phyloP scores from a whole-genome alignment of 2,797 vertebrate genomes.

The Oophaga sylvatica region DNA sequence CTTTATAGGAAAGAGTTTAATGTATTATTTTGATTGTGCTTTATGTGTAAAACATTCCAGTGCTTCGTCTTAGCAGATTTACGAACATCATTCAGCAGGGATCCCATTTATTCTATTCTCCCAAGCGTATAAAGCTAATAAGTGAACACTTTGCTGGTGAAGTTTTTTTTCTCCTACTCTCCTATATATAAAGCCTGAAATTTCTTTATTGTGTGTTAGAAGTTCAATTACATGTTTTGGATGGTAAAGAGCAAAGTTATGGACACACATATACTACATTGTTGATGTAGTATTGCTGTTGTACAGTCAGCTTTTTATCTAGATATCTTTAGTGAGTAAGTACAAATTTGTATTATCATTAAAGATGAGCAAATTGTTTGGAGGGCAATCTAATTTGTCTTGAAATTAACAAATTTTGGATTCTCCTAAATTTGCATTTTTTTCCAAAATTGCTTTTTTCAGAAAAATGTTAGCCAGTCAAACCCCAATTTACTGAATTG shows the following conservation, averaged over 20 bases:
- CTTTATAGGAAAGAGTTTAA: conserved; percentile 4
- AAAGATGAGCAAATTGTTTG: no score
- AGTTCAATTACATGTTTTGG: conserved; percentile 29
- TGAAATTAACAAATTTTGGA: no score
- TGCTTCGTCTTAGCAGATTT: conserved; percentile 66
- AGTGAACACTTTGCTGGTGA: conserved; percentile 76
- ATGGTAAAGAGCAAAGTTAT: conserved; percentile 1
- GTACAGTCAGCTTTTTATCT: background rate
- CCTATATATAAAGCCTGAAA: conserved; percentile 82
- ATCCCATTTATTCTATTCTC: conserved; percentile 76
- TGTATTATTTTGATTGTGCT: background rate
- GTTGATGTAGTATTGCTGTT: background rate
- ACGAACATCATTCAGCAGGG: conserved; percentile 68
- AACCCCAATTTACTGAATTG: no score
- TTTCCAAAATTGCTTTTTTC: no score
- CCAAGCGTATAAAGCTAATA: conserved; percentile 80
- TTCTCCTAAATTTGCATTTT: no score
- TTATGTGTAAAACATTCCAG: conserved; percentile 64
- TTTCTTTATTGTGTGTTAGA: conserved; percentile 73
- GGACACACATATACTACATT: background rate
- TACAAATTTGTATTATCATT: background rate
- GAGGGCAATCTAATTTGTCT: no score
- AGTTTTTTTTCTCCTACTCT: conserved; percentile 64
- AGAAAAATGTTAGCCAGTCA: no score
- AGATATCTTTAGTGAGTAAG: background rate